Conservation (phyloP, 1,140 invertebrate genomes). For the Physella acuta region DNA sequence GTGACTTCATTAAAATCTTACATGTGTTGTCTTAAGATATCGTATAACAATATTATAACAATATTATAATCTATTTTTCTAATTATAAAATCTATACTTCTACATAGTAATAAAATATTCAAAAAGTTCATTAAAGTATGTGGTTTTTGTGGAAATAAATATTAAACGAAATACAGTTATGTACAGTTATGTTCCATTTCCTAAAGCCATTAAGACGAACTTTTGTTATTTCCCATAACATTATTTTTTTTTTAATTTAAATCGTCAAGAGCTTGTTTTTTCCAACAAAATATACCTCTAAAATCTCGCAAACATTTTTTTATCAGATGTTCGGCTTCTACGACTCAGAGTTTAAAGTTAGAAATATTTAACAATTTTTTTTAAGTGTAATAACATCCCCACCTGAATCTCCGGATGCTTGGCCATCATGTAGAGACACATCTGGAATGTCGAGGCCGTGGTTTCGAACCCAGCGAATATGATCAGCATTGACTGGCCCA, state of each 20-base stretch:
- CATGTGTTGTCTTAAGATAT: no score
- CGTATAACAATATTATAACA: no score
- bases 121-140: no score
- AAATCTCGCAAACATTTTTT: background rate
- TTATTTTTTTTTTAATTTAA: background rate
- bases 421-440: conserved; percentile 7
- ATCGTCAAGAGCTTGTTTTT: background rate
- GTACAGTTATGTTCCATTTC: no score
- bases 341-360: no score
- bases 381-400: background rate
- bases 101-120: no score
- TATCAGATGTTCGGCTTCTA: no score
- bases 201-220: no score
- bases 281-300: background rate
- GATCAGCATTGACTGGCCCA: conserved; percentile 69
- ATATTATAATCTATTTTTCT: no score
- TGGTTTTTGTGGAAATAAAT: no score
- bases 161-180: no score
- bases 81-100: no score
- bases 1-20: background rate
- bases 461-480: conserved; percentile 72
- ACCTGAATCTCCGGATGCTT: conserved; percentile 11
- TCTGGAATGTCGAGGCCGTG: conserved; percentile 62
- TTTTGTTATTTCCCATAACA: background rate
- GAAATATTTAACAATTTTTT: background rate